These are phyloP conservation scores for Physocephala rufipes DNA, from an alignment of 2,888 invertebrate species.

Conservation along the genomic window DNA sequence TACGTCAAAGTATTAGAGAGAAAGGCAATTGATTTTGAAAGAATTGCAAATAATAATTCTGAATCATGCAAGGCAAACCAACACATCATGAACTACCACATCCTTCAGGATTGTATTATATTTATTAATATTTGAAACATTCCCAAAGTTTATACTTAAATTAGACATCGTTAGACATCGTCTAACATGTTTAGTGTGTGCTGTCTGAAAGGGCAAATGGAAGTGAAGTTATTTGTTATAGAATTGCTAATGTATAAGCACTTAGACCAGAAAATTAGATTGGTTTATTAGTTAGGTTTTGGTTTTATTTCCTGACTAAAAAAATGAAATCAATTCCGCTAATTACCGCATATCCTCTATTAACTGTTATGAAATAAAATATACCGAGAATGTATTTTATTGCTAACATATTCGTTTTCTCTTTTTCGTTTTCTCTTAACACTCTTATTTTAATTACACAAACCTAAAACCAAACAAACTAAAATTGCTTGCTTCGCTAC, in stretches of 20 bases:
- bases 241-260: background rate
- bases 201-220: background rate
- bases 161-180: no score
- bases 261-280: background rate
- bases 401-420: slow-evolving; percentile 40
- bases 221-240: background rate
- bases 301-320: background rate
- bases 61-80: no score
- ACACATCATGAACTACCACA: no score
- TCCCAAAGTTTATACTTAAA: background rate
- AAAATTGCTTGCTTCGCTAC: slow-evolving; percentile 45
- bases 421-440: slow-evolving; percentile 52
- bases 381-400: slow-evolving; percentile 10
- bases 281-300: background rate
- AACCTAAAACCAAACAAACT: slow-evolving; percentile 29
- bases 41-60: no score
- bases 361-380: slow-evolving; percentile 11
- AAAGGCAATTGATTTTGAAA: no score
- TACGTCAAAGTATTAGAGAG: no score
- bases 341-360: background rate
- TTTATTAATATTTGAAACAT: background rate
- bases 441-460: slow-evolving; percentile 42
- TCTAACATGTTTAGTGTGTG: background rate
- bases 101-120: no score
- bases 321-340: slow-evolving; percentile 1